phyloP scores from a whole-genome alignment of 2,113 vertebrate genomes.

The Elgaria multicarinata region DNA sequence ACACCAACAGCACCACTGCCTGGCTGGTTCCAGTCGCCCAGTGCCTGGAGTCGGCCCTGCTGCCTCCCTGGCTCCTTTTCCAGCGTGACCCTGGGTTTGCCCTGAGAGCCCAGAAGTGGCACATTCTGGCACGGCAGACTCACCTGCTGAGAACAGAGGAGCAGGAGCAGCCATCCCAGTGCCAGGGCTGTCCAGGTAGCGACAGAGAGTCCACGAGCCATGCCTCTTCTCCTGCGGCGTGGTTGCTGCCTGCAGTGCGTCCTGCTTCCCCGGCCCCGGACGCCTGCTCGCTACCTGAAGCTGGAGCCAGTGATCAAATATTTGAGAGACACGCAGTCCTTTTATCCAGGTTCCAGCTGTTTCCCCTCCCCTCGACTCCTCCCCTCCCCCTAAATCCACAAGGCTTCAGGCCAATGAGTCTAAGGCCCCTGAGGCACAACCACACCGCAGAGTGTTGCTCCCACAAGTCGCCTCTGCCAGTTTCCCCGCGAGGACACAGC shows the following conservation, averaged over 20 bases:
- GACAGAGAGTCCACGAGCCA: not conserved
- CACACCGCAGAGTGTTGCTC: not conserved
- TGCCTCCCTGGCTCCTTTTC: not conserved
- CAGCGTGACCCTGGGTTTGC: not conserved
- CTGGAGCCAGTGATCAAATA: constrained; percentile 15
- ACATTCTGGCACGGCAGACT: not conserved
- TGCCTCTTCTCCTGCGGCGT: not conserved
- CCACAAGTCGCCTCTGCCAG: not conserved
- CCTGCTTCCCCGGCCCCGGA: not conserved
- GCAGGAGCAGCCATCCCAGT: constrained; percentile 15
- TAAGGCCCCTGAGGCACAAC: too few relatives aligned
- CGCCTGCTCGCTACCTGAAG: not conserved
- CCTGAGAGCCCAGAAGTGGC: not conserved
- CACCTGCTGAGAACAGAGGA: constrained; percentile 24
- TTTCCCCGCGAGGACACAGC: too few relatives aligned
- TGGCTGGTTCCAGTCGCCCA: too few relatives aligned
- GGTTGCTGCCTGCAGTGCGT: too few relatives aligned
- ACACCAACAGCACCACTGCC: too few relatives aligned
- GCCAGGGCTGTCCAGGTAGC: not conserved
- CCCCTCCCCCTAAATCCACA: constrained; percentile 5
- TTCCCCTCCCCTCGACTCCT: not conserved
- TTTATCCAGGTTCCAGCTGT: not conserved
- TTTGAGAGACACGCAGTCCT: constrained; percentile 7
- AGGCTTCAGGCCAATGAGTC: too few relatives aligned
- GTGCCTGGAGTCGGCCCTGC: too few relatives aligned